Base-by-base conservation (phyloP, 2,888 invertebrate species). In the Calephelis perditalis region DNA sequence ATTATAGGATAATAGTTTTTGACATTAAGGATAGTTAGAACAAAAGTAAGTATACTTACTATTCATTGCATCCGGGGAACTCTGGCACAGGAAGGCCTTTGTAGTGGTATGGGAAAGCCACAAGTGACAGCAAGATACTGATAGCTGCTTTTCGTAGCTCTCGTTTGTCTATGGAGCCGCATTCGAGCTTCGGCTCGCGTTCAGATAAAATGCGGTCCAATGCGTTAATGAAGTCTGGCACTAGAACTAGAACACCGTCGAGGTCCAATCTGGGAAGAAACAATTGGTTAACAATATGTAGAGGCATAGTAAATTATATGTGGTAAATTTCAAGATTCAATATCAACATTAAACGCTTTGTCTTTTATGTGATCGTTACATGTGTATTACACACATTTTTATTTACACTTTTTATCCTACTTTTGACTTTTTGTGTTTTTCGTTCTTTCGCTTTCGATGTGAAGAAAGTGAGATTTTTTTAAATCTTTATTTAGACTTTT, bases 101-200 rank as follows among this genome's bases (percentile, higher is more conserved):
- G 79, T 98, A 99, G 87, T 99, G 98, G 62, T 98, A 92, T 0
- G 99, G 99, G 74, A 99, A 92, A 15, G 97, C 95, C 65, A 99
- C 92, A 82, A 99, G 93, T 2, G 99, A 99, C 68, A 98, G 84
- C 35, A 99, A 91, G 59, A 98, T 92, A 74, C 98, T 96, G 65
- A 98, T 97, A 43, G 98, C 97, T 2, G 99, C 97, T 71, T 97
- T 94, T 65, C 99, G 92, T 63, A 99, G 86, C 74, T 97, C 96
- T 2, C 94, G 92, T 80, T 94, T 94, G 66, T 95, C 94, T 68
- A 94, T 92, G 62, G 91, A 77, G 11, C 92, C 94, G 45, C 94
- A 92, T 72, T 94, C 95, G 56, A 97, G 89, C 79, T 94, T 95
- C 8, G 89, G 88, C 74, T 97, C 96, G 73, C 95, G 95, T 71